Conservation (phyloP, 2,888 invertebrate species). For the Nipponacmea schrenckii region DNA sequence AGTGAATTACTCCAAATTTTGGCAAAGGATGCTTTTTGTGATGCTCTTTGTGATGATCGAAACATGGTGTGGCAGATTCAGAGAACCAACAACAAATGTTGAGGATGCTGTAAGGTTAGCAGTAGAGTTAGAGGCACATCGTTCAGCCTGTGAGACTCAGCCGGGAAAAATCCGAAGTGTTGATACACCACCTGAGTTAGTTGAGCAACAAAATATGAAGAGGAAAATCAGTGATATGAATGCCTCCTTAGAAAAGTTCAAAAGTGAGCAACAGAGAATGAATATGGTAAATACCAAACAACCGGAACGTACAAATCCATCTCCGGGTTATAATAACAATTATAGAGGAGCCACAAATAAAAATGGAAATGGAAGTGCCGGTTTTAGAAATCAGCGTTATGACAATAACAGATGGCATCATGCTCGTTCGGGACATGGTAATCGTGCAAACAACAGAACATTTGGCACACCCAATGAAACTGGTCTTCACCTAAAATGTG, state of each 20-base stretch:
- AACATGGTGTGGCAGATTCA: constrained; percentile 4
- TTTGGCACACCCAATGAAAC: not conserved
- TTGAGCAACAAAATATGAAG: not conserved
- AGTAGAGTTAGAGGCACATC: not conserved
- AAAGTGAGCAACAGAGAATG: too few species aligned
- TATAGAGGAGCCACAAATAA: not conserved
- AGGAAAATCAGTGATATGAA: not conserved
- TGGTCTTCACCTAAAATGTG: not conserved
- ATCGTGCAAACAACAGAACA: not conserved
- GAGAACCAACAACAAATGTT: not conserved
- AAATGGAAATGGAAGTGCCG: not conserved
- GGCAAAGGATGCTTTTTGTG: not conserved
- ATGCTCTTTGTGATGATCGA: not conserved
- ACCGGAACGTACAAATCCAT: too few species aligned
- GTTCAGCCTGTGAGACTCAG: not conserved
- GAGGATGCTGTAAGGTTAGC: not conserved
- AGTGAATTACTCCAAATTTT: not conserved
- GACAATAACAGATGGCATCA: not conserved
- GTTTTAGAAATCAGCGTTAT: too few species aligned
- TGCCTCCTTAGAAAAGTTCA: too few species aligned
- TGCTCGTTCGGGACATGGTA: too few species aligned
- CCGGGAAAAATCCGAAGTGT: too few species aligned
- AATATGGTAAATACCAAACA: too few species aligned
- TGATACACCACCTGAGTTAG: too few species aligned
- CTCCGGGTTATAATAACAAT: too few species aligned